phyloP scores from a whole-genome alignment of 2,113 vertebrate genomes.

The Oryzias curvinotus region DNA sequence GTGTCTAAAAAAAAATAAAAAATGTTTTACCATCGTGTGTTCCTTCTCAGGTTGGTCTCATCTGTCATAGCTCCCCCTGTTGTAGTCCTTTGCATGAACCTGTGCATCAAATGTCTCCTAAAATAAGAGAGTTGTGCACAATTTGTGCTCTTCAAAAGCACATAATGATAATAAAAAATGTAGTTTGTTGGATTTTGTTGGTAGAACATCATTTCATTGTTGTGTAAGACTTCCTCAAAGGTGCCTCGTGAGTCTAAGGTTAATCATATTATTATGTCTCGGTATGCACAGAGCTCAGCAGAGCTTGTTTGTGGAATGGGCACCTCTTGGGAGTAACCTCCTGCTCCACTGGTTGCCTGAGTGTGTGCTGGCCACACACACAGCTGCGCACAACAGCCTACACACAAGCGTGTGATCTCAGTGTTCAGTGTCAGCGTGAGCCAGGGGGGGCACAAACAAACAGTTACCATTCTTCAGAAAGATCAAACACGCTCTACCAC shows the following conservation, averaged over 20 bases:
- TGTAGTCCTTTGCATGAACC: too few species aligned
- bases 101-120: too few species aligned
- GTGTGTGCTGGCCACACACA: constrained; percentile 40
- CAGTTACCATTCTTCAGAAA: constrained; percentile 44
- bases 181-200: too few species aligned
- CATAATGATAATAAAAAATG: too few species aligned
- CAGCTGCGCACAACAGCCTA: constrained; percentile 23
- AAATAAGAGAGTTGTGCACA: too few species aligned
- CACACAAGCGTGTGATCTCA: constrained; percentile 51
- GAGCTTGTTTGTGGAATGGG: constrained; percentile 39
- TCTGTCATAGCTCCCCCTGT: too few species aligned
- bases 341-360: constrained; percentile 35
- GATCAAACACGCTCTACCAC: constrained; percentile 44
- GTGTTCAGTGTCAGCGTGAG: constrained; percentile 50
- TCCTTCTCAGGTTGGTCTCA: too few species aligned
- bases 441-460: constrained; percentile 58
- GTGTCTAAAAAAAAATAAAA: too few species aligned
- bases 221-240: background rate
- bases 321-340: constrained; percentile 37
- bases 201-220: too few species aligned
- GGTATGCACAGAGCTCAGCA: constrained; percentile 19
- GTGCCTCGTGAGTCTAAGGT: background rate
- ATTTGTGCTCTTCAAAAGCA: too few species aligned
- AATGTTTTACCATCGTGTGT: too few species aligned
- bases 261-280: constrained; percentile 7